Percentiles rank a stretch among this genome's conserved stretches.
Conservation (phyloP, 2,888 invertebrate species). For the Teinopalpus imperialis region DNA sequence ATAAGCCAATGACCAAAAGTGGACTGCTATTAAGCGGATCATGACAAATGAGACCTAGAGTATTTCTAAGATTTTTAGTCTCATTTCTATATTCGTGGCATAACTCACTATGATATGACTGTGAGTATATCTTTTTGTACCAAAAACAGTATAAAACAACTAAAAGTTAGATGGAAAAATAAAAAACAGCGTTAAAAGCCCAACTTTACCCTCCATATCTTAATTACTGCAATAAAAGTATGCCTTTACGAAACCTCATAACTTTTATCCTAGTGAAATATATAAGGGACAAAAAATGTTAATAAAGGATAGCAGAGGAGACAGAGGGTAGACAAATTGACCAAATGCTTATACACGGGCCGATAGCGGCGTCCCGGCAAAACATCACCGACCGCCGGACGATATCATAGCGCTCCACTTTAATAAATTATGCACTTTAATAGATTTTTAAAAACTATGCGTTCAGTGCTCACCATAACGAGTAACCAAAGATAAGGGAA, state of each 20-base stretch:
- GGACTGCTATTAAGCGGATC: too few relatives aligned
- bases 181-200: constrained; percentile 64
- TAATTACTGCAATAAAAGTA: constrained; percentile 76
- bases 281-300: constrained; percentile 61
- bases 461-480: constrained; percentile 38
- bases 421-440: constrained; percentile 65
- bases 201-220: constrained; percentile 67
- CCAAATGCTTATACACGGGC: constrained; percentile 52
- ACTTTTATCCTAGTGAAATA: constrained; percentile 64
- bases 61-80: too few relatives aligned
- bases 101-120: too few relatives aligned
- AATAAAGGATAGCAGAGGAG: constrained; percentile 56
- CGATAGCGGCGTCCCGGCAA: constrained; percentile 51
- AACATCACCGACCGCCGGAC: constrained; percentile 33
- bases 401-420: constrained; percentile 38
- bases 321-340: constrained; percentile 61
- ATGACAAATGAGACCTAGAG: too few relatives aligned
- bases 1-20: too few relatives aligned
- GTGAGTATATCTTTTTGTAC: too few relatives aligned
- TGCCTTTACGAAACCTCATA: constrained; percentile 67
- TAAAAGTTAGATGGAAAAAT: too few relatives aligned
- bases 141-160: too few relatives aligned
- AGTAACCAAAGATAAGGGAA: constrained; percentile 41
- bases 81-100: too few relatives aligned
- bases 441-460: constrained; percentile 50